Percentiles rank a stretch among this genome's conserved stretches.
Conservation (phyloP, 1,140 invertebrate species). For the Drosophila orena region DNA sequence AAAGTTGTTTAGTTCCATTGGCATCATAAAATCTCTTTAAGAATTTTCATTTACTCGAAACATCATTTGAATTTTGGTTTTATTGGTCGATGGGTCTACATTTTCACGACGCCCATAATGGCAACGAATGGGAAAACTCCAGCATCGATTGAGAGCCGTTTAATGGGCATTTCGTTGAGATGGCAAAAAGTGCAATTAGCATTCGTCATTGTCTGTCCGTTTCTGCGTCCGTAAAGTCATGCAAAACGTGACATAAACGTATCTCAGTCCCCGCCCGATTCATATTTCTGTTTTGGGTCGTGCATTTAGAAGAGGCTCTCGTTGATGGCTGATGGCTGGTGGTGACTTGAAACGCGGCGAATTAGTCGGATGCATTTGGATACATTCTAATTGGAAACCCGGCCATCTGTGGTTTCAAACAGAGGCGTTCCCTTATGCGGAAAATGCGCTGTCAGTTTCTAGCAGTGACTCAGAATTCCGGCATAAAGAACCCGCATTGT, state of each 20-base stretch:
- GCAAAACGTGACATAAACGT: constrained; percentile 68
- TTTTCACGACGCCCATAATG: constrained; percentile 26
- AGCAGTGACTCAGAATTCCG: constrained; percentile 18
- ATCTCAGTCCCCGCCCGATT: constrained; percentile 19
- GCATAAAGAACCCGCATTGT: constrained; percentile 26
- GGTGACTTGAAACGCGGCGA: constrained; percentile 10
- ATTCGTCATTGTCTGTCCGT: constrained; percentile 51
- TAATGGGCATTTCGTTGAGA: constrained; percentile 29
- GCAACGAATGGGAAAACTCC: constrained; percentile 37
- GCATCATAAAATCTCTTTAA: not conserved
- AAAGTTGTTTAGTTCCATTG: not conserved
- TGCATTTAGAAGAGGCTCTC: not conserved
- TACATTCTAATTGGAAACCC: constrained; percentile 29
- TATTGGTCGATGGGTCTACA: constrained; percentile 15
- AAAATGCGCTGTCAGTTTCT: constrained; percentile 7
- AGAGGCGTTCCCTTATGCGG: constrained; percentile 24
- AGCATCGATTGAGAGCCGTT: constrained; percentile 9
- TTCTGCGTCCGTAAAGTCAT: constrained; percentile 37
- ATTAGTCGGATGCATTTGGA: constrained; percentile 11
- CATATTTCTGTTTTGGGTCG: constrained; percentile 3
- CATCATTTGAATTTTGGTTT: constrained; percentile 39
- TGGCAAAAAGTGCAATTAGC: constrained; percentile 47
- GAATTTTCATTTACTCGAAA: constrained; percentile 17
- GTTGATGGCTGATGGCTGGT: constrained; percentile 5
- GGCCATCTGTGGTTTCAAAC: constrained; percentile 28